These are phyloP conservation scores for Pseudoatta argentina DNA, from an alignment of 1,140 invertebrate genomes.

Conservation along the genomic window DNA sequence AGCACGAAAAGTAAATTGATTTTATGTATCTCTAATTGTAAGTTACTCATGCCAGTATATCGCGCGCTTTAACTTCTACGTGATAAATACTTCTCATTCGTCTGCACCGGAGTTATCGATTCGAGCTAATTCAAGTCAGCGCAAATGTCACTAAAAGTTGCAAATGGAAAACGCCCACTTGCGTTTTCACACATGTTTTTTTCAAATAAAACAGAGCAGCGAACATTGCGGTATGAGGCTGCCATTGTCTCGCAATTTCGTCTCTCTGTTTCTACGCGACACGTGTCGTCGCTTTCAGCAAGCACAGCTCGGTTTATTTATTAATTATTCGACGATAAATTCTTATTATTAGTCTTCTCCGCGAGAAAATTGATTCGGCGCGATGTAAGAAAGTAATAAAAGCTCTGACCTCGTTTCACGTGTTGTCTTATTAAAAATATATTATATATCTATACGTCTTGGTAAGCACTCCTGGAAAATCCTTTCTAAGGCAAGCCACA, in stretches of 20 bases:
- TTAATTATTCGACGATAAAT: not conserved
- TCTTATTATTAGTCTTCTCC: slow-evolving; percentile 12
- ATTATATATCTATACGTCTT: not conserved
- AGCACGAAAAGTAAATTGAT: not conserved
- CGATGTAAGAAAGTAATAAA: slow-evolving; percentile 32
- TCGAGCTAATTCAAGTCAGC: slow-evolving; percentile 8
- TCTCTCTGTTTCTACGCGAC: not conserved
- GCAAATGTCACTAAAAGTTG: slow-evolving; percentile 4
- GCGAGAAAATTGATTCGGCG: slow-evolving; percentile 14
- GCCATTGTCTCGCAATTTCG: not conserved
- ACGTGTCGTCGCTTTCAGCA: not conserved
- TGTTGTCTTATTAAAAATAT: slow-evolving; percentile 19
- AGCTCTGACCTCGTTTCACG: slow-evolving; percentile 3
- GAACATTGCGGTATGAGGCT: not conserved
- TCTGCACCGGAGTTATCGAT: not conserved
- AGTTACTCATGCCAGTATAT: not conserved
- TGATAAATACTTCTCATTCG: slow-evolving; percentile 3
- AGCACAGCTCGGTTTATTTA: not conserved
- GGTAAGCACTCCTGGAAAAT: not conserved
- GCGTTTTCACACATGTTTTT: slow-evolving; percentile 13
- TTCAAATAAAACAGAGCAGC: not conserved
- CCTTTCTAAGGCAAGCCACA: not conserved
- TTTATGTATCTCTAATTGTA: not conserved
- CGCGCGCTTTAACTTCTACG: not conserved
- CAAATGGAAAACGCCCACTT: slow-evolving; percentile 21